Evolutionary conservation across 2,797 vertebrate genomes (phyloP).

Genomic region (Sebastes reedi): DNA sequence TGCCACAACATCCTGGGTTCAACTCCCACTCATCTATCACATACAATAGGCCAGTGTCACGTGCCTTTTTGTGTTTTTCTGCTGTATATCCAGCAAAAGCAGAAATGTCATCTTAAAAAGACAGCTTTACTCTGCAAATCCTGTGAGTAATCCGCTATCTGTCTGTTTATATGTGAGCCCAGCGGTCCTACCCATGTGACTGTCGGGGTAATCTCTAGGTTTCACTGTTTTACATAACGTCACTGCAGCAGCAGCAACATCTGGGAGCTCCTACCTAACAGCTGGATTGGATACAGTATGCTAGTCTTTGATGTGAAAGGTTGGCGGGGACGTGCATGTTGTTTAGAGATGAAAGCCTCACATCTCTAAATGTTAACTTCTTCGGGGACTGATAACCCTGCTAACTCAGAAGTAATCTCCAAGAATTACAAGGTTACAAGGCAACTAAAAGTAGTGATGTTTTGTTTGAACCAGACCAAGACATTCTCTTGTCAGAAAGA

Average conservation of each 20-base stretch:
- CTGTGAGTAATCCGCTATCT: conserved; percentile 62
- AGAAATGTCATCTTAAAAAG: conserved; percentile 53
- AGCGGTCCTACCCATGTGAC: conserved; percentile 53
- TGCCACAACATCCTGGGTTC: conserved; percentile 25
- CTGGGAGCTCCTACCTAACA: conserved; percentile 55
- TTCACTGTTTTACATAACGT: conserved; percentile 62
- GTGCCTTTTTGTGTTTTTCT: neutral
- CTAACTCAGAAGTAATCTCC: neutral
- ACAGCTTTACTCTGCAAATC: conserved; percentile 57
- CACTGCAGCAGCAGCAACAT: conserved; percentile 58
- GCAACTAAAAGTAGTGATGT: neutral
- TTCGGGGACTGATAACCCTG: neutral
- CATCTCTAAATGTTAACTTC: neutral
- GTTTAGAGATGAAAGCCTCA: neutral
- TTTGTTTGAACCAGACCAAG: neutral
- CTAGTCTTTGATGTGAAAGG: conserved; percentile 13
- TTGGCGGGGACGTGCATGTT: neutral
- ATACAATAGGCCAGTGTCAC: conserved; percentile 7
- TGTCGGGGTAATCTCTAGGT: conserved; percentile 62
- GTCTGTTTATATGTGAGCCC: conserved; percentile 48
- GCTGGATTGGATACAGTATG: conserved; percentile 32
- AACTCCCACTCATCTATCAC: conserved; percentile 16
- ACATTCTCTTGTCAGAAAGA: neutral
- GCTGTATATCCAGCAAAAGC: conserved; percentile 11
- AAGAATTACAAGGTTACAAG: neutral